phyloP scores from a whole-genome alignment of 2,888 invertebrate genomes.

The Coleophora deauratella region DNA sequence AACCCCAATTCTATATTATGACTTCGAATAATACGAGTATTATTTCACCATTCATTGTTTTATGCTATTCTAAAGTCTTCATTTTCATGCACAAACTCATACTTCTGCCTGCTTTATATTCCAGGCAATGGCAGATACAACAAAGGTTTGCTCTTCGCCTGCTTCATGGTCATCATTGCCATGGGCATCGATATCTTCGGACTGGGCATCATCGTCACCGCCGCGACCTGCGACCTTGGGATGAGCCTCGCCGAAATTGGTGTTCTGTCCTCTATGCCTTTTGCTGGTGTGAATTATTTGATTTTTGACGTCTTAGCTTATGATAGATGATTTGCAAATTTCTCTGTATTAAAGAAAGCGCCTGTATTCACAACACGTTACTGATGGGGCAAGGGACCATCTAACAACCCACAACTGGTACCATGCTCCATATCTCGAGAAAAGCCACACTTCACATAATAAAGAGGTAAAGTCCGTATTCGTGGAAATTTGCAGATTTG shows the following conservation, averaged over 20 bases:
- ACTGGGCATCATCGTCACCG: conserved; percentile 70
- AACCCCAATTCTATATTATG: no score
- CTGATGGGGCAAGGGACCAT: no score
- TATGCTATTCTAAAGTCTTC: no score
- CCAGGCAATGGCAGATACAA: conserved; percentile 70
- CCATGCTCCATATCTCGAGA: no score
- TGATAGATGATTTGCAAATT: not conserved
- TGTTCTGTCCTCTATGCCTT: conserved; percentile 76
- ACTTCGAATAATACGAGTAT: no score
- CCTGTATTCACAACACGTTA: no score
- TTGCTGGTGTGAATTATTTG: conserved; percentile 69
- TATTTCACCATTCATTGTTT: no score
- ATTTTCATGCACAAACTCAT: no score
- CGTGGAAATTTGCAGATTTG: no score
- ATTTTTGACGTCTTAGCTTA: not conserved
- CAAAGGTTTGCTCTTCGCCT: conserved; percentile 56
- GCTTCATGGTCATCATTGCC: conserved; percentile 63
- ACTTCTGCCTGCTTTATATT: not conserved
- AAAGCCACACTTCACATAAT: no score
- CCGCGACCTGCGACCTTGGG: conserved; percentile 68
- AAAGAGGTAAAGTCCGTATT: no score
- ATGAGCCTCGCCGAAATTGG: conserved; percentile 71
- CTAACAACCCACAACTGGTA: no score
- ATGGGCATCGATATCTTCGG: conserved; percentile 71
- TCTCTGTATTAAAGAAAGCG: not conserved